Conservation (phyloP, 2,888 invertebrate genomes). For the Sarcophaga variegata region DNA sequence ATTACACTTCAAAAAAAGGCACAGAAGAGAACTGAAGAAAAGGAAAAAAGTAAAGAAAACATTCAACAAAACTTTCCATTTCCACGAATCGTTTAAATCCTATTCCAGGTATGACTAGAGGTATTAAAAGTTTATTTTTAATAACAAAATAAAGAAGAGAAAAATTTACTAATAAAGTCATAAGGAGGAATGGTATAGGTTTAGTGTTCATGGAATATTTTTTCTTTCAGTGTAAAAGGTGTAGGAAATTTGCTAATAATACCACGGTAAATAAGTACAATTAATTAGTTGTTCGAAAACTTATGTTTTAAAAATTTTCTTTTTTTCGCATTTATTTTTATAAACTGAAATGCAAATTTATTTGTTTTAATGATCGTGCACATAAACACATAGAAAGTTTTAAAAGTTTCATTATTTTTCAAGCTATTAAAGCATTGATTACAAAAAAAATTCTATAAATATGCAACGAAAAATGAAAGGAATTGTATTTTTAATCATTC, state of each 20-base stretch:
- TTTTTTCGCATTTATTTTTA: background rate
- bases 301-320: background rate
- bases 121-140: too few species aligned
- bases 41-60: background rate
- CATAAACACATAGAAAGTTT: background rate
- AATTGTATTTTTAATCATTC: too few species aligned
- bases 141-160: too few species aligned
- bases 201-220: background rate
- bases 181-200: too few species aligned
- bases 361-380: background rate
- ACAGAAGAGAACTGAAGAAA: background rate
- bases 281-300: background rate
- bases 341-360: background rate
- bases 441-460: too few species aligned
- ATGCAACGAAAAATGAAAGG: too few species aligned
- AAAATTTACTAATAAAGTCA: too few species aligned
- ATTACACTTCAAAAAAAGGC: background rate
- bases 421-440: background rate
- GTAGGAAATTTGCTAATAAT: background rate
- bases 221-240: background rate
- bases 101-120: too few species aligned
- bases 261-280: background rate
- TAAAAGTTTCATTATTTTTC: background rate
- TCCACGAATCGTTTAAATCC: too few species aligned
- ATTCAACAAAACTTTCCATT: too few species aligned